Conservation (phyloP, 2,888 invertebrate genomes). For the Ommatoiulus sabulosus region DNA sequence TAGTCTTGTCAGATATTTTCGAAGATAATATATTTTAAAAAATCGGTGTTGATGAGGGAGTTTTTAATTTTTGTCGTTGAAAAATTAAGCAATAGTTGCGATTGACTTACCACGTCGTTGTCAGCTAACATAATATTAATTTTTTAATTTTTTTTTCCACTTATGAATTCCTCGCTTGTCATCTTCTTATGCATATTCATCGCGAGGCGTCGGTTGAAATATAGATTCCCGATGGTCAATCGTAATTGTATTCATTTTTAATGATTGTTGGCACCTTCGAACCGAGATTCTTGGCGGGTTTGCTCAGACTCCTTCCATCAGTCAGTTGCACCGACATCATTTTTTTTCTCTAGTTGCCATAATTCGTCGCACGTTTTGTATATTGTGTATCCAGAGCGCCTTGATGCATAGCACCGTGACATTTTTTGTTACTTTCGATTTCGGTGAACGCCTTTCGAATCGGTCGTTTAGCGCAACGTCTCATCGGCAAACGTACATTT, state of each 20-base stretch:
- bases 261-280: background rate
- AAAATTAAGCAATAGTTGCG: slow-evolving; percentile 14
- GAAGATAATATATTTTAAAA: background rate
- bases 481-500: background rate
- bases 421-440: background rate
- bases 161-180: slow-evolving; percentile 2
- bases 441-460: background rate
- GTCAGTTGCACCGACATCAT: slow-evolving; percentile 19
- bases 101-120: slow-evolving; percentile 10
- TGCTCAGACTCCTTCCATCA: background rate
- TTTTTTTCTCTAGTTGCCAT: background rate
- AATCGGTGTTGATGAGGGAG: background rate
- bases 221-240: background rate
- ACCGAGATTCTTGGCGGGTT: background rate
- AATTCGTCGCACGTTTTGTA: slow-evolving; percentile 30
- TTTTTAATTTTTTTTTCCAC: background rate
- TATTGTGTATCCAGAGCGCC: background rate
- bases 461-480: background rate
- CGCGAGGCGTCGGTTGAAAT: background rate
- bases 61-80: background rate
- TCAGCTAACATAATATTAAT: background rate
- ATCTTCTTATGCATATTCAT: slow-evolving; percentile 34
- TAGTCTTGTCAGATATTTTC: background rate
- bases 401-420: slow-evolving; percentile 8
- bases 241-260: slow-evolving; percentile 25